These are phyloP conservation scores for Cheirogaleus medius DNA, from an alignment of 2,113 vertebrate species.

Conservation along the genomic window DNA sequence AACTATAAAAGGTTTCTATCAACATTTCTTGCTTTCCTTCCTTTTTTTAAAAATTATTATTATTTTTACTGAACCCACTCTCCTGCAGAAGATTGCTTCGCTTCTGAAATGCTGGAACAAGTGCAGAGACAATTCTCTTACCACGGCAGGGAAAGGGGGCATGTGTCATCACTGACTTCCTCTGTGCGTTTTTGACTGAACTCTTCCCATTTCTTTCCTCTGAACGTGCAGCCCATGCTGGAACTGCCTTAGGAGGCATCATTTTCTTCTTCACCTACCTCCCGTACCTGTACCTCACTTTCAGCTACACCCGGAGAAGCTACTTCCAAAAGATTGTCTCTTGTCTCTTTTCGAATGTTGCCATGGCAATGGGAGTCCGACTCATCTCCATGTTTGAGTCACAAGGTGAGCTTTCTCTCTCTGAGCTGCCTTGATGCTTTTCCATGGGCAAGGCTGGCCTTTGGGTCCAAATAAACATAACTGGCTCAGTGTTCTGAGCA, in stretches of 20 bases:
- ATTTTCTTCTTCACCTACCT: slow-evolving; percentile 96
- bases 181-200: background rate
- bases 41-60: too few relatives aligned
- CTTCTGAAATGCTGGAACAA: background rate
- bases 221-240: slow-evolving; percentile 88
- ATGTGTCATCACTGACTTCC: background rate
- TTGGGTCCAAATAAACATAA: background rate
- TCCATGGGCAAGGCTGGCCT: background rate
- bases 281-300: slow-evolving; percentile 94
- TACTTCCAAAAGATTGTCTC: slow-evolving; percentile 90
- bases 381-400: slow-evolving; percentile 94
- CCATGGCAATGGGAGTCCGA: slow-evolving; percentile 96
- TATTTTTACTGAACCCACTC: too few relatives aligned
- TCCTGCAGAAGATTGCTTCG: background rate
- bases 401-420: slow-evolving; percentile 87
- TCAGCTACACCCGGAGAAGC: slow-evolving; percentile 91
- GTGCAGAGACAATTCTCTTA: background rate
- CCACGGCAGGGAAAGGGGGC: background rate
- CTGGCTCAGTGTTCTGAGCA: background rate
- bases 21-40: background rate
- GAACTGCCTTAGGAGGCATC: slow-evolving; percentile 91
- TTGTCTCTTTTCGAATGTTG: slow-evolving; percentile 96
- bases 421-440: background rate
- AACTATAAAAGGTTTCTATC: background rate
- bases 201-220: background rate